Evolutionary conservation across 2,797 vertebrate genomes (phyloP).

Genomic region (Florisuga fusca): DNA sequence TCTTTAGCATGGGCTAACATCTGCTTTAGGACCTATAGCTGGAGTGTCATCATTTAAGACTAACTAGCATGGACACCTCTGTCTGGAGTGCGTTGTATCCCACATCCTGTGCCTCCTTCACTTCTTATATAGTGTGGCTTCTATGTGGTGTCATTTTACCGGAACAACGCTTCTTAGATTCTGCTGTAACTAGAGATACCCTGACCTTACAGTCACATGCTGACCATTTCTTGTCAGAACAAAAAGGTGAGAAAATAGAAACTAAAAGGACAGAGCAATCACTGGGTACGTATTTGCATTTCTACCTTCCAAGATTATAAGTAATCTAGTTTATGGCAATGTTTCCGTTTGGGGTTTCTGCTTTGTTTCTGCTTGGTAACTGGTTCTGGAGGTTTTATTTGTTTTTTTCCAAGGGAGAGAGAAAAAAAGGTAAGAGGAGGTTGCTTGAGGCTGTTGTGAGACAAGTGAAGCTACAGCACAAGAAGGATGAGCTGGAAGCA

Average conservation of each 20-base stretch:
- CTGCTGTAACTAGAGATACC: conserved; percentile 39
- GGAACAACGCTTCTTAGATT: not conserved
- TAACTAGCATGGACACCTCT: not conserved
- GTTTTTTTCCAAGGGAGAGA: not conserved
- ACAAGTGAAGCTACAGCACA: not conserved
- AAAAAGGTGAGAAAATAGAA: conserved; percentile 56
- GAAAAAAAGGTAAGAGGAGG: not conserved
- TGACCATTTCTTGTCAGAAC: not conserved
- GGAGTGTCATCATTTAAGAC: not conserved
- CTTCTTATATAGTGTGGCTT: not conserved
- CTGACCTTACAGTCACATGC: conserved; percentile 32
- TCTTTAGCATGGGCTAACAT: not conserved
- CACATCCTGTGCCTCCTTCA: accelerated
- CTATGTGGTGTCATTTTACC: not conserved
- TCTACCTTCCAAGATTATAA: not conserved
- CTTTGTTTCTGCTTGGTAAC: not conserved
- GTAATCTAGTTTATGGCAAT: not conserved
- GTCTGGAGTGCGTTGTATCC: accelerated
- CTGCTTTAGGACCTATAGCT: not conserved
- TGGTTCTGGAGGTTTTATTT: not conserved
- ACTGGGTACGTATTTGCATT: not conserved
- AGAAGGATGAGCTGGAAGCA: not conserved
- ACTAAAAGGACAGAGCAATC: not conserved
- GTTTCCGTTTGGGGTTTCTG: not conserved
- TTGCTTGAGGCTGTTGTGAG: not conserved